Base-by-base conservation (phyloP, 1,140 invertebrate genomes). In the Amyelois transitella region DNA sequence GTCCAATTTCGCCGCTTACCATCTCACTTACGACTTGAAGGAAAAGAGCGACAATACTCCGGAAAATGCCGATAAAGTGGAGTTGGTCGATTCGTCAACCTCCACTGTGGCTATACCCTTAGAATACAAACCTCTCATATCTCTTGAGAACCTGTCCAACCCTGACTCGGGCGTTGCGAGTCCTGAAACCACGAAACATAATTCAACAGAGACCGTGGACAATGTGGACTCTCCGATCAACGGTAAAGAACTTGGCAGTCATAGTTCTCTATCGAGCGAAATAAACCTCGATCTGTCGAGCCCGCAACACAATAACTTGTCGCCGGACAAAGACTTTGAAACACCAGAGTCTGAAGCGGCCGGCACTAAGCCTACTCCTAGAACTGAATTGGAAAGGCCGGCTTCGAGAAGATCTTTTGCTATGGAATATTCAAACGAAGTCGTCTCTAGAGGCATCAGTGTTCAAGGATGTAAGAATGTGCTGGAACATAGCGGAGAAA, bases 81-180 rank as follows among this genome's bases (percentile, higher is more conserved):
- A 83, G 17, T 77, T 72, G 53, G 69, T 68, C 3, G 69, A 74
- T 25, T 57, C 60, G 1, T 60, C 63, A 12, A 76, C 75, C 0
- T 77, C 77, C 0, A 75, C 79, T 1, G 69, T 67, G 0, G 72
- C 77, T 8, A 78, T 86, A 22, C 75, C 85, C 0, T 60, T 88
- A 0, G 80, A 85, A 12, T 87, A 89, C 60, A 86, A 88, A 62
- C 80, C 83, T 1, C 66, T 88, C 2, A 66, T 75, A 19, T 66
- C 72, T 1, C 54, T 82, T 5, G 85, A 87, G 22, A 89, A 86
- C 58, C 70, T 84, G 8, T 89, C 87, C 1, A 89, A 89, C 45
- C 88, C 88, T 0, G 90, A 91, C 52, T 91, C 89, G 0, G 90
- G 89, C 1, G 89, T 91, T 2, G 90, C 90, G 5, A 91, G 90